phyloP scores from a whole-genome alignment of 2,797 vertebrate species.

The Setipinna tenuifilis region DNA sequence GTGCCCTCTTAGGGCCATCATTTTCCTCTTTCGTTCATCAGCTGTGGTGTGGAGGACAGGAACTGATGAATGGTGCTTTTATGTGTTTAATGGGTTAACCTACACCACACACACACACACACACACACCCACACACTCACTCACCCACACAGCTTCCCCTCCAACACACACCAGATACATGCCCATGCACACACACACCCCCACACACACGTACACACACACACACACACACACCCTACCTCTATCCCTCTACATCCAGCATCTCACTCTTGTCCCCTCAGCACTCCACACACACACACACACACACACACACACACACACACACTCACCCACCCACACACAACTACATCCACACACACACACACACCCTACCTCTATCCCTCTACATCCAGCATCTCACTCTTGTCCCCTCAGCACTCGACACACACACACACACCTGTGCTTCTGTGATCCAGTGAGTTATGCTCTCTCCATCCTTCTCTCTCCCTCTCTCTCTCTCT shows the following conservation, averaged over 20 bases:
- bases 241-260: neutral
- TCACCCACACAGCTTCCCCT: neutral
- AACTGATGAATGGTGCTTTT: constrained; percentile 70
- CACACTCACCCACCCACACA: too few relatives aligned
- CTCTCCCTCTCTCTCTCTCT: too few relatives aligned
- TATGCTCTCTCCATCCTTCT: constrained; percentile 44
- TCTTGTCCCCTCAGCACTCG: constrained; percentile 39
- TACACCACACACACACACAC: neutral
- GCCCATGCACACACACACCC: neutral
- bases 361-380: constrained; percentile 48
- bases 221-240: neutral
- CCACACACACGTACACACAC: neutral
- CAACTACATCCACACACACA: too few relatives aligned
- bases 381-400: constrained; percentile 43
- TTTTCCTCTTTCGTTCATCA: constrained; percentile 74
- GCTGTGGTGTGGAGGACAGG: constrained; percentile 59
- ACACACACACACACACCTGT: constrained; percentile 51
- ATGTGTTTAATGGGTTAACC: constrained; percentile 46
- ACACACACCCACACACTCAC: neutral
- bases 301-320: too few relatives aligned
- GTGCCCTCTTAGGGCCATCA: constrained; percentile 65
- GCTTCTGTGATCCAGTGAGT: constrained; percentile 55
- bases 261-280: constrained; percentile 37
- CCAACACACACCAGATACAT: neutral
- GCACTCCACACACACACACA: neutral